These are phyloP conservation scores for Dufourea novaeangliae DNA, from an alignment of 1,140 invertebrate species.

Conservation along the genomic window DNA sequence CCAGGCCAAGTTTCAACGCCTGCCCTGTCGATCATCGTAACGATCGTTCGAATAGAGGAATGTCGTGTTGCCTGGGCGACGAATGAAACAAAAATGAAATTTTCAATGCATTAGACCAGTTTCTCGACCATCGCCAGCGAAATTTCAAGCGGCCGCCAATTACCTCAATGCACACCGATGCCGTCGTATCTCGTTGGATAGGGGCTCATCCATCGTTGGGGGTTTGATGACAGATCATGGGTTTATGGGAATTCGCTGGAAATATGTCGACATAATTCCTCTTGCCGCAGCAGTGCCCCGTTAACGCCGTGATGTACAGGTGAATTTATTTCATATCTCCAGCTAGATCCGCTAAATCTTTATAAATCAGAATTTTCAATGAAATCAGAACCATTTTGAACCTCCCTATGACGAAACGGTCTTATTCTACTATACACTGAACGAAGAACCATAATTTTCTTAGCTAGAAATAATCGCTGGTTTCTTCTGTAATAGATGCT, in stretches of 20 bases:
- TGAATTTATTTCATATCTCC: slow-evolving; percentile 12
- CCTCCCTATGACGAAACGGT: too few relatives aligned
- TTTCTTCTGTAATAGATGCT: not conserved
- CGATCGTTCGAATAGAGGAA: slow-evolving; percentile 2
- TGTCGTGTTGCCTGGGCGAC: slow-evolving; percentile 39
- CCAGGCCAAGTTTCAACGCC: too few relatives aligned
- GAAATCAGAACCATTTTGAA: not conserved
- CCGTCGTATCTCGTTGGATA: slow-evolving; percentile 14
- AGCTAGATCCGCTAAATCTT: too few relatives aligned
- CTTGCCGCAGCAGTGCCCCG: not conserved
- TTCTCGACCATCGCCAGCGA: not conserved
- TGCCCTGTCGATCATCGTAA: not conserved
- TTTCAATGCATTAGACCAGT: not conserved
- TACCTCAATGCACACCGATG: not conserved
- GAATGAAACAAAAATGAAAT: slow-evolving; percentile 31
- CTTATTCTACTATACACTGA: too few relatives aligned
- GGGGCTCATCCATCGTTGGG: not conserved
- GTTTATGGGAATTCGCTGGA: not conserved
- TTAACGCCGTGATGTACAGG: not conserved
- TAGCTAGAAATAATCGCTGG: too few relatives aligned
- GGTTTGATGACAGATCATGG: slow-evolving; percentile 1
- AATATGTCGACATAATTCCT: slow-evolving; percentile 8
- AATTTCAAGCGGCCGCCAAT: slow-evolving; percentile 46
- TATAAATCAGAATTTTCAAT: not conserved
- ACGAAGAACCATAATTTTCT: not conserved